Conservation (phyloP, 2,888 invertebrate genomes). For the Cacoxenus indagator region DNA sequence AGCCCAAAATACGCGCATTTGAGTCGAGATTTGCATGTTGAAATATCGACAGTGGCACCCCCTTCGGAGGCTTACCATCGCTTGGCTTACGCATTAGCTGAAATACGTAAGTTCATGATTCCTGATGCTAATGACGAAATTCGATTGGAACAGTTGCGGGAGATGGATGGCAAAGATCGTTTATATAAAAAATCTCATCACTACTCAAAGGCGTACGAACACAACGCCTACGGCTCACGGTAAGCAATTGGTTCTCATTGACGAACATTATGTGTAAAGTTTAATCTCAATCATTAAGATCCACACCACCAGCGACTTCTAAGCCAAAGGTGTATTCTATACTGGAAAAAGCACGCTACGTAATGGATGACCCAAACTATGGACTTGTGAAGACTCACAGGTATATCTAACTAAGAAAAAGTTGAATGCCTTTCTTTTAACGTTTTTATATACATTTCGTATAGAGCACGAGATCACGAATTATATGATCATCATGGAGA, state of each 20-base stretch:
- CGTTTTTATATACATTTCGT: not conserved
- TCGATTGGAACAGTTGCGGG: slow-evolving; percentile 66
- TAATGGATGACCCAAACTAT: slow-evolving; percentile 83
- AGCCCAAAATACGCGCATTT: slow-evolving; percentile 94
- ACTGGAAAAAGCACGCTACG: slow-evolving; percentile 83
- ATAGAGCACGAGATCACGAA: slow-evolving; percentile 67
- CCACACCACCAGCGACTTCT: slow-evolving; percentile 71
- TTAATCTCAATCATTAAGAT: slow-evolving; percentile 41
- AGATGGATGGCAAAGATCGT: slow-evolving; percentile 68
- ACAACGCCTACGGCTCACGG: slow-evolving; percentile 60
- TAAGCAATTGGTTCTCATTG: slow-evolving; percentile 32
- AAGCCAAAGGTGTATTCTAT: slow-evolving; percentile 88
- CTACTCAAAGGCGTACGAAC: slow-evolving; percentile 65
- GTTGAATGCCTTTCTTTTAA: too few relatives aligned
- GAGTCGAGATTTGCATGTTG: slow-evolving; percentile 90
- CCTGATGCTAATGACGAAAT: slow-evolving; percentile 75
- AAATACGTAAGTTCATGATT: slow-evolving; percentile 84
- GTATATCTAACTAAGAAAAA: slow-evolving; percentile 36
- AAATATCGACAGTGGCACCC: slow-evolving; percentile 91
- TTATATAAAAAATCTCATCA: slow-evolving; percentile 67
- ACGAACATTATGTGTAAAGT: not conserved
- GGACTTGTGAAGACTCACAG: slow-evolving; percentile 72
- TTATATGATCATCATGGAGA: slow-evolving; percentile 67
- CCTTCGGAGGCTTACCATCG: slow-evolving; percentile 91
- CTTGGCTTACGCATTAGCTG: slow-evolving; percentile 85